Evolutionary conservation across 2,888 invertebrate species (phyloP).

Genomic region (Leistus spinibarbis): DNA sequence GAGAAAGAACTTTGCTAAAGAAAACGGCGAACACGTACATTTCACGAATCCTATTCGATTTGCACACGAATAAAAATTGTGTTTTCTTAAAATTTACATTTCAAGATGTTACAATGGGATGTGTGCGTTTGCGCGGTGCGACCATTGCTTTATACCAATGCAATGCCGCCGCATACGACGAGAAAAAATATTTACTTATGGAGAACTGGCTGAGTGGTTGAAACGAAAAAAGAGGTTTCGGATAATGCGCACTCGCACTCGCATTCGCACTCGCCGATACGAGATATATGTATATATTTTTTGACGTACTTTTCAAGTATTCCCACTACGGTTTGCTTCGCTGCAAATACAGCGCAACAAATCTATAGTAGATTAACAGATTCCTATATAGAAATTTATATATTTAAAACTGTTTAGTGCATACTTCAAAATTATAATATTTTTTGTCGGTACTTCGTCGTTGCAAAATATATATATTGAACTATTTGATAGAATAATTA

Average conservation of each 20-base stretch:
- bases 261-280: neutral
- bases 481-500: too few species aligned
- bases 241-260: neutral
- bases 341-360: too few species aligned
- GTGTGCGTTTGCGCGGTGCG: neutral
- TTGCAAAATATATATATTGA: too few species aligned
- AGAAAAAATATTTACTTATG: slow-evolving; percentile 37
- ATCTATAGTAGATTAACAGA: too few species aligned
- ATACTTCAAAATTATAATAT: too few species aligned
- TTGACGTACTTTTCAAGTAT: too few species aligned
- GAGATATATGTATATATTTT: too few species aligned
- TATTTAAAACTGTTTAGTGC: too few species aligned
- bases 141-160: too few species aligned
- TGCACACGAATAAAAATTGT: slow-evolving; percentile 35
- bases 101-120: slow-evolving; percentile 24
- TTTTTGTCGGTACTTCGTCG: too few species aligned
- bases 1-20: neutral
- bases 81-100: slow-evolving; percentile 40
- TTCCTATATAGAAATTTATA: too few species aligned
- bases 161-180: neutral
- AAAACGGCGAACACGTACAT: slow-evolving; percentile 1
- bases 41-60: slow-evolving; percentile 37
- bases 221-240: neutral
- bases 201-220: slow-evolving; percentile 14
- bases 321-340: too few species aligned